A percentile compares a stretch with the other conserved stretches of the same genome.
These are phyloP conservation scores for Hormaphis cornu DNA, from an alignment of 1,140 invertebrate genomes.

Conservation along the genomic window DNA sequence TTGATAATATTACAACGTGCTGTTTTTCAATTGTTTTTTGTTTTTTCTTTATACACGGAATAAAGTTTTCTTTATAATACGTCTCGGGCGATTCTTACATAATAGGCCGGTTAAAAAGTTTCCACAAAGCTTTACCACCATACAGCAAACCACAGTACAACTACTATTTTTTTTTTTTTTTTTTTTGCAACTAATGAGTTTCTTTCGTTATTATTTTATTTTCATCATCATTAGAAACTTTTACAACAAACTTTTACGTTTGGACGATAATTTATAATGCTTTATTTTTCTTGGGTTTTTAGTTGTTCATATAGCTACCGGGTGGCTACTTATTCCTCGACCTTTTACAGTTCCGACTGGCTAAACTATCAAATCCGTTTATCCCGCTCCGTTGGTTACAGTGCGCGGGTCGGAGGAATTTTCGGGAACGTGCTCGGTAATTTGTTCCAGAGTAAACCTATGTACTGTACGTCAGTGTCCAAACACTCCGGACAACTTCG, in stretches of 20 bases:
- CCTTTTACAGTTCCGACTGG: too few species aligned
- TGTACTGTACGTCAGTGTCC: too few species aligned
- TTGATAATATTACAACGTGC: not conserved
- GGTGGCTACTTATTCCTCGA: not conserved
- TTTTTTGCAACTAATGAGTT: not conserved
- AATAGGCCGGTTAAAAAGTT: not conserved
- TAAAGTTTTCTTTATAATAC: conserved; percentile 11
- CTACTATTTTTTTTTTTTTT: not conserved
- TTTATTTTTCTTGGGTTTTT: not conserved
- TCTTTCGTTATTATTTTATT: not conserved
- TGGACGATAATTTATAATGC: not conserved
- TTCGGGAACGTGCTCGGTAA: too few species aligned
- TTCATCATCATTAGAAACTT: not conserved
- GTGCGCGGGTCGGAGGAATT: too few species aligned
- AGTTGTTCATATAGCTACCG: too few species aligned
- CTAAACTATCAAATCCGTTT: too few species aligned
- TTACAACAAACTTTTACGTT: not conserved
- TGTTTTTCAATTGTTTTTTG: not conserved
- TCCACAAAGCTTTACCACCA: not conserved
- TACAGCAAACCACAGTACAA: not conserved
- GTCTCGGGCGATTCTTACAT: not conserved
- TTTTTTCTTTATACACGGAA: not conserved
- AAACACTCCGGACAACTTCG: too few species aligned
- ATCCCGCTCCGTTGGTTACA: too few species aligned
- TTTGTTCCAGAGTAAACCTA: too few species aligned